These are phyloP conservation scores for Selene dorsalis DNA, from an alignment of 2,797 vertebrate species.

Conservation along the genomic window DNA sequence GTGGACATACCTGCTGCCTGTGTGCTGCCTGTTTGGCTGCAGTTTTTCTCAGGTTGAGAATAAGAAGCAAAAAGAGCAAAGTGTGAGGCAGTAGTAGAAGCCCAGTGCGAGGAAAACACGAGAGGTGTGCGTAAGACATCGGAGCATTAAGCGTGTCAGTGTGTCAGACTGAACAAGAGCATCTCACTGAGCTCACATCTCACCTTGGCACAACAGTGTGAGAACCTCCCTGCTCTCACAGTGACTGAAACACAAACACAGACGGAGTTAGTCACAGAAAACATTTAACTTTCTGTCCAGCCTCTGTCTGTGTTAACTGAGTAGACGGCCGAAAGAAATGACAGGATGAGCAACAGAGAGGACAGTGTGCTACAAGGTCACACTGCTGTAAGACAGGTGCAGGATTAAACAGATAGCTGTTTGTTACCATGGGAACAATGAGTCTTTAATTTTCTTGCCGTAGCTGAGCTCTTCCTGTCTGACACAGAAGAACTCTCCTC, in stretches of 20 bases:
- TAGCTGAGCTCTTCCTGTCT: conserved; percentile 85
- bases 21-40: too few relatives aligned
- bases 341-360: conserved; percentile 33
- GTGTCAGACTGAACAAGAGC: conserved; percentile 35
- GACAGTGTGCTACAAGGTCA: conserved; percentile 31
- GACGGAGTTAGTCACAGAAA: conserved; percentile 39
- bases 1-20: too few relatives aligned
- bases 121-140: conserved; percentile 8
- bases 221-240: conserved; percentile 90
- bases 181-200: conserved; percentile 41
- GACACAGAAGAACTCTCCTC: conserved; percentile 90
- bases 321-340: conserved; percentile 18
- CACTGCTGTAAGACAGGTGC: conserved; percentile 18
- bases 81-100: neutral
- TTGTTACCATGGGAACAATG: conserved; percentile 89
- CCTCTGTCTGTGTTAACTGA: neutral
- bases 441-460: conserved; percentile 89
- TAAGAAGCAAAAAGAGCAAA: neutral
- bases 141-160: conserved; percentile 45
- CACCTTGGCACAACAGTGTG: conserved; percentile 91
- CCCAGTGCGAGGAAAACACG: too few relatives aligned
- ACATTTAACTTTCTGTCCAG: conserved; percentile 10
- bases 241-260: conserved; percentile 82
- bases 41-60: neutral
- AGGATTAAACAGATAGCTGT: conserved; percentile 51